Base-by-base conservation (phyloP, 2,888 invertebrate species). In the Peribatodes rhomboidaria region DNA sequence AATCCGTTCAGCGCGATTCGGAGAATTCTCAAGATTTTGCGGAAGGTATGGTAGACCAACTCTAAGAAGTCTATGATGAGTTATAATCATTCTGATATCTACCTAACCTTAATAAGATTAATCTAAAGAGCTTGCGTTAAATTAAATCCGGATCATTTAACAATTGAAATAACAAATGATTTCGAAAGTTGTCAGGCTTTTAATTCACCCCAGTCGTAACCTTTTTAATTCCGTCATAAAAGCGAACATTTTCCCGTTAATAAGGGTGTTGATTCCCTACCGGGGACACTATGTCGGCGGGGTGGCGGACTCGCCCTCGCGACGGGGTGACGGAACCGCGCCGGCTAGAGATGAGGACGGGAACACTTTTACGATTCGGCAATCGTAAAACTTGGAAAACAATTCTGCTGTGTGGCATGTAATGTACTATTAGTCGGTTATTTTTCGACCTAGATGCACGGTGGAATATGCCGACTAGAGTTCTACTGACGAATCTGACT, bases 371-470 rank as follows among this genome's bases (percentile, higher is more conserved):
- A 82, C 82, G 82, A 82, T 78, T 77, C 75, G 72, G 68, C 69
- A 76, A 74, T 81, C 83, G 83, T 84, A 80, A 83, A 82, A 79
- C 75, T 76, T 77, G 75, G 79, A 79, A 82, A 84, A 83, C 83
- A 80, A 81, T 82, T 80, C 81, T 71, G 69, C 74, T 75, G 75
- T 67, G 61, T 65, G 58, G 64, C 70, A 65, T 66, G 61, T 64
- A 35, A 50, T 35, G 35, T 50, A 50, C 35, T 20, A 61, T 66
- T 68, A 66, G 67, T 33, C 52, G 42, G 64, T 49, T 65, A 64
- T 68, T 61, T 47, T 61, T 50, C 65, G 70, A 67, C 66, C 63
- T 63, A 65, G 55, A 65, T 71, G 53, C 18, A 53, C 35, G 56
- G 18, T 14, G 8, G n/a, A 50, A 50, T 35, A 50, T 37, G 13